Base-by-base conservation (phyloP, 2,113 vertebrate species). In the Murina feae region DNA sequence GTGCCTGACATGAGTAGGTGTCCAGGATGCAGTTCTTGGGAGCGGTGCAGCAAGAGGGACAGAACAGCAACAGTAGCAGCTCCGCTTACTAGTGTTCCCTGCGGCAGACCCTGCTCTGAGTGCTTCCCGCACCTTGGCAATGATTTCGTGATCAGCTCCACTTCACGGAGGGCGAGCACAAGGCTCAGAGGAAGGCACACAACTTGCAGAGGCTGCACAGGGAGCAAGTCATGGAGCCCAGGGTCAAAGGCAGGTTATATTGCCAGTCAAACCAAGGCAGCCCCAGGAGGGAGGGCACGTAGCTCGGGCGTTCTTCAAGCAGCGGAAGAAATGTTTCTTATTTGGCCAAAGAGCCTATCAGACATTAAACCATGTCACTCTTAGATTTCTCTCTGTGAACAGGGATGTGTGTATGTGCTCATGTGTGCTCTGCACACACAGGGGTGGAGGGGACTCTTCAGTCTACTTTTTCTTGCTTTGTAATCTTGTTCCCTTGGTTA, bases 1-100 rank as follows among this genome's bases (percentile, higher is more conserved):
- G 81, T 10, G 1, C 66, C n/a, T 32, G 16, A 74, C n/a, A 44
- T n/a, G 37, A 78, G 65, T 3, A 16, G 87, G 37, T n/a, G 10
- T 39, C 83, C 21, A 30, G 75, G 44, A 71, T 13, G 63, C 39
- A 21, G 5, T 21, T 85, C 86, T 87, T 0, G 4, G 37, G 85
- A 63, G 10, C 42, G 2, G 11, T 0, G 8, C 44, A 11, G 37
- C 9, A 25, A 17, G n/a, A 66, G 25, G 20, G 8, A 4, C 0
- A 37, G 5, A 32, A 5, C 18, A 1, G 6, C 17, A 3, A 1
- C 0, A 11, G 66, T 0, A 0, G 17, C 58, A 5, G 60, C 35
- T 30, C 2, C 1, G 10, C 13, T 32, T 39, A 2, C 21, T 1
- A 42, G 53, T 25, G 0, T 11, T 1, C 47, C 14, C 88, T 9